Conservation (phyloP, 2,888 invertebrate genomes). For the Sisyra nigra region DNA sequence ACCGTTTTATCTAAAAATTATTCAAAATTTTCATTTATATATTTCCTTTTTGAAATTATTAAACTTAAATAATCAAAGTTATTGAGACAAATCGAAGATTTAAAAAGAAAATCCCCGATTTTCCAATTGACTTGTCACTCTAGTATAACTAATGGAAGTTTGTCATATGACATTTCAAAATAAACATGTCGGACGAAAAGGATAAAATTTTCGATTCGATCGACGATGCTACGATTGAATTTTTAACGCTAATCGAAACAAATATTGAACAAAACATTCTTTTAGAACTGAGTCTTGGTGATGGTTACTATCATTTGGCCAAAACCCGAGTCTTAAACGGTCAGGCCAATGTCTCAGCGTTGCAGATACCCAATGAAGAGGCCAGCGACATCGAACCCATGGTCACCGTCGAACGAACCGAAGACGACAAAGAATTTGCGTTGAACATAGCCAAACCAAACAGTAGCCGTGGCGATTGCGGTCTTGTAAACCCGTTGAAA, state of each 20-base stretch:
- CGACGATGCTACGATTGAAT: constrained; percentile 50
- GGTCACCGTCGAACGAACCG: constrained; percentile 20
- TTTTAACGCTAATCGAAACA: constrained; percentile 57
- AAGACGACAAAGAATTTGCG: constrained; percentile 18
- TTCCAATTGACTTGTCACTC: no score
- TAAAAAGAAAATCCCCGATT: no score
- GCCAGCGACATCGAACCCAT: constrained; percentile 32
- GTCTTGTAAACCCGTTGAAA: constrained; percentile 46
- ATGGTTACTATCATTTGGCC: constrained; percentile 57
- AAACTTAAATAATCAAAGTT: no score
- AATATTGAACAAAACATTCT: constrained; percentile 48
- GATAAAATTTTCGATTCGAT: constrained; percentile 38
- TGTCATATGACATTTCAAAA: neutral
- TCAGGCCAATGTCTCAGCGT: constrained; percentile 48
- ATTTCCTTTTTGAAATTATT: no score
- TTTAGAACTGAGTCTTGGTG: constrained; percentile 49
- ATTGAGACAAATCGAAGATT: no score
- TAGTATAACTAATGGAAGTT: neutral
- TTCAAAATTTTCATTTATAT: no score
- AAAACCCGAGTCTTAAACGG: constrained; percentile 69
- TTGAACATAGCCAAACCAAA: constrained; percentile 22
- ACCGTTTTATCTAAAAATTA: no score
- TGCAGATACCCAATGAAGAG: constrained; percentile 54
- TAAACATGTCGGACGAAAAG: constrained; percentile 17
- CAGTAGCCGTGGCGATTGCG: constrained; percentile 23